Evolutionary conservation across 2,113 vertebrate species (phyloP), one percentile per base, ranked within the genome.

Genomic region (Tragelaphus buxtoni): DNA sequence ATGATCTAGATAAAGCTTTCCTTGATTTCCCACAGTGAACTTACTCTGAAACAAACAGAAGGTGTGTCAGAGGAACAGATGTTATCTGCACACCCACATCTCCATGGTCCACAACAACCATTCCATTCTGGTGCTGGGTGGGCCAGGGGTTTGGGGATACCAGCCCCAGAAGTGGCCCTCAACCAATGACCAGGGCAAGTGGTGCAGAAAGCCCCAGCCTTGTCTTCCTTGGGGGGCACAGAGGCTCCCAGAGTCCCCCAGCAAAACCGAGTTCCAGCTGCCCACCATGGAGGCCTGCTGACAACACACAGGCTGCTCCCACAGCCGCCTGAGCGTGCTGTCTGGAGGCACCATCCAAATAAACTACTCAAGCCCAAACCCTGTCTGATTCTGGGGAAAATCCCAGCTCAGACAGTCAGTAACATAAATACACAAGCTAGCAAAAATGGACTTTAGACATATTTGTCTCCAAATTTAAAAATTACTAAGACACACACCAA

Each of bases 41-140:
- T 39, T 22, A 89, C 11, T 69, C 76, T 63, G 63, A 88, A 82
- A 77, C 55, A 51, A 83, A 56, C 5, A 42, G 92, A 91, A 51
- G 9, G 24, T 16, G 61, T 58, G 20, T 77, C 49, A 42, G 47
- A 49, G 47, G 18, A 42, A 39, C 18, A 91, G 88, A 51, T n/a
- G 56, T 12, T 87, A 47, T 28, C 76, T 32, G 14, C 20, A 47
- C 0, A 1, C 55, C 12, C 26, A 17, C 17, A 11, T 35, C 55
- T 32, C 65, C 42, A 53, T 3, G 32, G 7, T 17, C 13, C 55
- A 32, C 35, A 47, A 4, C 22, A 35, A 4, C 32, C 91, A 13
- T 7, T 22, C 20, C 69, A 55, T 45, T 69, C 22, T 3, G 1
- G 4, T 51, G 30, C 2, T 10, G 0, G 10, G 49, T 24, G 53